Evolutionary conservation across 2,797 vertebrate genomes (phyloP), one percentile per base, ranked within the genome.

Genomic region (Pipistrellus kuhlii): DNA sequence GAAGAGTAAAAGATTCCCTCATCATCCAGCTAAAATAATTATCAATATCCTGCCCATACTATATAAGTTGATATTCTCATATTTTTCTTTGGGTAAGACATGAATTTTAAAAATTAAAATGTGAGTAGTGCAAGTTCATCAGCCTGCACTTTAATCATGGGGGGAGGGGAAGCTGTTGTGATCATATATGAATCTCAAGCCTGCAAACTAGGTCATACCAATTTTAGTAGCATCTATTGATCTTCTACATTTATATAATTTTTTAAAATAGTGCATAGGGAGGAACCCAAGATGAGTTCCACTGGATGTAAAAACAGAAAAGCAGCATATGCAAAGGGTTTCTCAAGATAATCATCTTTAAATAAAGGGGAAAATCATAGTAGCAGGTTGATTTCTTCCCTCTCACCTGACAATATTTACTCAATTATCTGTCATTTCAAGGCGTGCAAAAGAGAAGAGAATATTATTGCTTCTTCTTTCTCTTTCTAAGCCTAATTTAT

Each of bases 361-460:
- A 89, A 53, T 62, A 80, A 92, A 51, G 14, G 73, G 59, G 32
- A 30, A 57, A 86, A 73, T 85, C 9, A n/a, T 0, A 35, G 2
- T 46, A 20, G 0, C 11, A 25, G 23, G 17, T 9, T 78, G 41
- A 11, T 89, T 41, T 90, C 72, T 93, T 20, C n/a, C 20, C 3
- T 57, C 10, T 82, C 55, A 64, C 23, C 51, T 84, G 21, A 88
- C 30, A 30, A 23, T 78, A 44, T 87, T 71, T 78, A 64, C 8
- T 88, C 23, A 1, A 20, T 62, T 92, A 8, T 92, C 35, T 96
- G 55, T 90, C 25, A 85, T 46, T 78, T 27, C 85, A 76, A 72
- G 7, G 7, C 87, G 5, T 25, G 15, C 32, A 75, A 73, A 72
- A 27, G 0, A 85, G 27, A 73, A 64, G 23, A n/a, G 7, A 3